These are phyloP conservation scores for Clarias gariepinus DNA, from an alignment of 2,113 vertebrate genomes.

Conservation along the genomic window DNA sequence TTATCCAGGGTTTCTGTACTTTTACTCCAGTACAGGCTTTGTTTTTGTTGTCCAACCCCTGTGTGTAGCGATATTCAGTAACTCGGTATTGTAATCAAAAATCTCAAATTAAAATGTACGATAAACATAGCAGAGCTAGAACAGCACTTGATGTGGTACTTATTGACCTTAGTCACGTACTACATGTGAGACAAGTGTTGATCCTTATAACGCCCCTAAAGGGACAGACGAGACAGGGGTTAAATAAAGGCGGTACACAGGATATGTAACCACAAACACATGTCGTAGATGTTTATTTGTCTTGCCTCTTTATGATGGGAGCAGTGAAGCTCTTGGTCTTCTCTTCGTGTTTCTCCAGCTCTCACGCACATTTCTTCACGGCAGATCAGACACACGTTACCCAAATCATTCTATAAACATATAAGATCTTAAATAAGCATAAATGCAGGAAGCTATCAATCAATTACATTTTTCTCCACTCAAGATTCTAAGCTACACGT, in stretches of 20 bases:
- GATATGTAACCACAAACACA: not conserved
- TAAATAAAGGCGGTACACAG: not conserved
- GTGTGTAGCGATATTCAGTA: not conserved
- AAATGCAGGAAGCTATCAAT: too few species aligned
- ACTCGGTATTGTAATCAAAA: too few species aligned
- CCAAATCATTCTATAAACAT: slow-evolving; percentile 57
- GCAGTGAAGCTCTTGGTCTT: slow-evolving; percentile 63
- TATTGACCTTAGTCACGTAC: not conserved
- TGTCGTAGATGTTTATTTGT: not conserved
- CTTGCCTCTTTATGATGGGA: slow-evolving; percentile 69
- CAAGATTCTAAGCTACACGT: too few species aligned
- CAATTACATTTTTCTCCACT: too few species aligned
- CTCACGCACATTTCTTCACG: slow-evolving; percentile 60
- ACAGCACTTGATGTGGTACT: not conserved
- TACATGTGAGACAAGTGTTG: not conserved
- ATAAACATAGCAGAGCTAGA: not conserved
- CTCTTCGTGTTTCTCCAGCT: slow-evolving; percentile 48
- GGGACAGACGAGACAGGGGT: not conserved
- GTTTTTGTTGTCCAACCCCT: too few species aligned
- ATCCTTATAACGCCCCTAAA: not conserved
- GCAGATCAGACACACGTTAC: slow-evolving; percentile 66
- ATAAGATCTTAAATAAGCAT: not conserved
- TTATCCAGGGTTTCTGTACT: too few species aligned
- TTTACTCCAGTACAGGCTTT: too few species aligned
- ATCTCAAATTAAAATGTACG: too few species aligned